phyloP scores from a whole-genome alignment of 2,888 invertebrate genomes.

The Drosophila mimica region DNA sequence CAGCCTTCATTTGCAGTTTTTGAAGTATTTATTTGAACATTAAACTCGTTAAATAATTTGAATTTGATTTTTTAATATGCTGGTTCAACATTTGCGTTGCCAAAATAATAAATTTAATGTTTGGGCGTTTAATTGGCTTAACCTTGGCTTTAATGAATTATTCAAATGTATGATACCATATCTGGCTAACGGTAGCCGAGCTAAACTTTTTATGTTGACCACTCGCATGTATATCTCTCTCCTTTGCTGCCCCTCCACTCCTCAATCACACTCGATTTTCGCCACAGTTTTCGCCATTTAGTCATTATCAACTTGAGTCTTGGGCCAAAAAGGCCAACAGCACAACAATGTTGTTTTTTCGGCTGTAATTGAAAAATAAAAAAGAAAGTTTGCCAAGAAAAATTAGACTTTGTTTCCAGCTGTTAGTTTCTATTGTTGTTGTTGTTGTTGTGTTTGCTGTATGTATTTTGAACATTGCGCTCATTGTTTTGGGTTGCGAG shows the following conservation, averaged over 20 bases:
- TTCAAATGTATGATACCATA: slow-evolving; percentile 52
- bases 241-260: neutral
- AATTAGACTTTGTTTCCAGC: slow-evolving; percentile 39
- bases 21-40: slow-evolving; percentile 4
- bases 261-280: slow-evolving; percentile 5
- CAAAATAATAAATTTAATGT: slow-evolving; percentile 25
- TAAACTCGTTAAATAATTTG: slow-evolving; percentile 21
- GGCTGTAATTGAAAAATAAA: slow-evolving; percentile 52
- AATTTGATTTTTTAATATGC: slow-evolving; percentile 21
- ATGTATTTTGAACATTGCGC: slow-evolving; percentile 41
- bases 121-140: slow-evolving; percentile 49
- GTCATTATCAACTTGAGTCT: slow-evolving; percentile 31
- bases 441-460: slow-evolving; percentile 1
- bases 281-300: slow-evolving; percentile 43
- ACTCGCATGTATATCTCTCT: neutral
- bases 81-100: slow-evolving; percentile 16
- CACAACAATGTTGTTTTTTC: slow-evolving; percentile 25
- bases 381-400: slow-evolving; percentile 63
- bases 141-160: slow-evolving; percentile 61
- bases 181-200: slow-evolving; percentile 23
- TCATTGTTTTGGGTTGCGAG: slow-evolving; percentile 44
- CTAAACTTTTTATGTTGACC: slow-evolving; percentile 12
- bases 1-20: neutral
- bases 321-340: slow-evolving; percentile 26
- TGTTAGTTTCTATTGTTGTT: slow-evolving; percentile 6